A percentile compares a stretch with the other conserved stretches of the same genome.
These are phyloP conservation scores for Pantherophis guttatus DNA, from an alignment of 2,113 vertebrate genomes.

Conservation along the genomic window DNA sequence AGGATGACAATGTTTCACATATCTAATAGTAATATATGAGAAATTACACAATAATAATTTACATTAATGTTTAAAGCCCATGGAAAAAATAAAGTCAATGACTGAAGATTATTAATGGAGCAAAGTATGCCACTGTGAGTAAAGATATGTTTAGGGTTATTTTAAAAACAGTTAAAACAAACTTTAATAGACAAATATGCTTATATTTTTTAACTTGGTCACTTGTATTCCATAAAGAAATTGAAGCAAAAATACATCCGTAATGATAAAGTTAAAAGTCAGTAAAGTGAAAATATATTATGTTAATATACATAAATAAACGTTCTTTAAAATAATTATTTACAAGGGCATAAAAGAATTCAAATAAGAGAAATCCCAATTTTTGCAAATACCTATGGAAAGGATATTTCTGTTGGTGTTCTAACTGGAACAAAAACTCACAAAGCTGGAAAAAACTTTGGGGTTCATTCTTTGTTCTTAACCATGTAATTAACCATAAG, in stretches of 20 bases:
- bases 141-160: background rate
- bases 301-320: background rate
- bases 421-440: background rate
- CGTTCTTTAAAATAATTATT: background rate
- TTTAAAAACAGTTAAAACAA: background rate
- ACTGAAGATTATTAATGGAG: background rate
- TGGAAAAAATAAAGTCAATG: background rate
- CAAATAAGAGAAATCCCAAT: background rate
- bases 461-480: background rate
- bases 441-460: background rate
- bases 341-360: background rate
- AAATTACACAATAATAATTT: accelerated
- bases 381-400: background rate
- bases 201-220: background rate
- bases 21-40: background rate
- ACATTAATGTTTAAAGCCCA: background rate
- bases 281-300: background rate
- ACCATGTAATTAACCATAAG: background rate
- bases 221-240: background rate
- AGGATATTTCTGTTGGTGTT: background rate
- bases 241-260: background rate
- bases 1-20: background rate
- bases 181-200: background rate
- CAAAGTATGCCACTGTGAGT: background rate
- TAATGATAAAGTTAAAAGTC: background rate